phyloP scores from a whole-genome alignment of 2,113 vertebrate species.

The Dinomys branickii region DNA sequence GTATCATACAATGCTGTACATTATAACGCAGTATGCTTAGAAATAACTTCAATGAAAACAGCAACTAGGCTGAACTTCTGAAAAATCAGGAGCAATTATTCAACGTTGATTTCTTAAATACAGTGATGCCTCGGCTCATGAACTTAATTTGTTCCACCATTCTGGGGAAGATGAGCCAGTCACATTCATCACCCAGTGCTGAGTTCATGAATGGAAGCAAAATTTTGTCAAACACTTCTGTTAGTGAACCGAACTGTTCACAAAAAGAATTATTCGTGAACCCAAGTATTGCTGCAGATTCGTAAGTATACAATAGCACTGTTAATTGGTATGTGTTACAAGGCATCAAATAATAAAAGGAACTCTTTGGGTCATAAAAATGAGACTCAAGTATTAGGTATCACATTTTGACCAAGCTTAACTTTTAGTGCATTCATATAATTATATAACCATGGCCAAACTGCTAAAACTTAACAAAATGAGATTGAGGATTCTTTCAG shows the following conservation, averaged over 20 bases:
- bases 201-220: background rate
- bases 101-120: background rate
- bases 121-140: background rate
- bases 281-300: background rate
- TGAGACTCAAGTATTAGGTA: background rate
- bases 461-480: slow-evolving; percentile 15
- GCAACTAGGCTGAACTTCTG: slow-evolving; percentile 21
- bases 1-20: background rate
- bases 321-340: too few relatives aligned
- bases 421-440: background rate
- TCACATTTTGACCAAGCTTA: slow-evolving; percentile 9
- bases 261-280: background rate
- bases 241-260: background rate
- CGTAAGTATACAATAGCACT: background rate
- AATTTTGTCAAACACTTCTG: background rate
- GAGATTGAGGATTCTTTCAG: slow-evolving; percentile 25
- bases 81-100: background rate
- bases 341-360: slow-evolving; percentile 34
- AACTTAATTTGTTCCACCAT: background rate
- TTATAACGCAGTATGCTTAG: background rate
- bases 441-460: slow-evolving; percentile 14
- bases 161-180: background rate
- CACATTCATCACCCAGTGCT: background rate
- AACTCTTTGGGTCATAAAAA: background rate
- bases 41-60: slow-evolving; percentile 5